A percentile compares a stretch with the other conserved stretches of the same genome.
Conservation (phyloP, 2,797 vertebrate species). For the Notamacropus eugenii region DNA sequence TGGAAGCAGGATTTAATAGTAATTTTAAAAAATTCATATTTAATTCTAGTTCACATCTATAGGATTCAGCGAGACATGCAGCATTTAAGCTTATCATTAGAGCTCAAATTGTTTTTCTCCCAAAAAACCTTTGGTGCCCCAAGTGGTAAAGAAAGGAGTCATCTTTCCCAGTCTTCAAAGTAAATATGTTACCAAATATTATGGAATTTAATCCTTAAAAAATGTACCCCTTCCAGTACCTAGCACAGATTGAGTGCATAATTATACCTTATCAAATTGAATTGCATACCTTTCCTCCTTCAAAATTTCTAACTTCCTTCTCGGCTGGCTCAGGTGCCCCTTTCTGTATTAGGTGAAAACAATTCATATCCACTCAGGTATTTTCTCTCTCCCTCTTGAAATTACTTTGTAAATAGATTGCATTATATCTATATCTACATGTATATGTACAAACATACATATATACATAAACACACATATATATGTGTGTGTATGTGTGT, state of each 20-base stretch:
- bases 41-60: background rate
- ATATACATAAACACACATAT: too few relatives aligned
- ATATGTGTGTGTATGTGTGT: background rate
- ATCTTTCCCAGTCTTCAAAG: background rate
- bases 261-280: background rate
- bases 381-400: background rate
- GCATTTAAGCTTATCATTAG: background rate
- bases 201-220: background rate
- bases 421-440: too few relatives aligned
- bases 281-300: background rate
- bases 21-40: background rate
- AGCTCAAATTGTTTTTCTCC: background rate
- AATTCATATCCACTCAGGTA: background rate
- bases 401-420: background rate
- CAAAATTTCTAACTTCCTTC: background rate
- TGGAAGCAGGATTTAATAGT: background rate
- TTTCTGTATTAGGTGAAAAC: background rate
- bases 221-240: background rate
- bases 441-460: too few relatives aligned
- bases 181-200: background rate
- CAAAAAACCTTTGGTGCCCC: background rate
- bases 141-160: background rate
- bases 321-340: background rate
- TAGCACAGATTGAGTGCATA: background rate
- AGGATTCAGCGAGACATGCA: background rate